Evolutionary conservation across 2,113 vertebrate species (phyloP).

Genomic region (Clarias gariepinus): DNA sequence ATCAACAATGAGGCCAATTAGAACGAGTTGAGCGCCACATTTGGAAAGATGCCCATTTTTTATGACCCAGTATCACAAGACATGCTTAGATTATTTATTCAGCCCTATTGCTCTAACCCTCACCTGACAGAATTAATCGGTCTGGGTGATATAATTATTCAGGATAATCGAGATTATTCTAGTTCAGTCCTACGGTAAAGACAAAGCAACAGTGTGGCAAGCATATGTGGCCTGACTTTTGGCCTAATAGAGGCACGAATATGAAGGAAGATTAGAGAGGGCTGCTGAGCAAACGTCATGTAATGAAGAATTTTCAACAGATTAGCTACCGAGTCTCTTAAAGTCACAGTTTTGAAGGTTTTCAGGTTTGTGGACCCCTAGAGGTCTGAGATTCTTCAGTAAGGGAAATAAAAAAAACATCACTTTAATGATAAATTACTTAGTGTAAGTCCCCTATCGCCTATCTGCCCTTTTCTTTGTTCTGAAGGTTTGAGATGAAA

Average conservation of each 20-base stretch:
- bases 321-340: not conserved
- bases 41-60: conserved; percentile 73
- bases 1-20: conserved; percentile 78
- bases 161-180: conserved; percentile 72
- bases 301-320: not conserved
- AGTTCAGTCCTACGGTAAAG: conserved; percentile 61
- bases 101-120: conserved; percentile 46
- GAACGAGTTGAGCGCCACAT: conserved; percentile 66
- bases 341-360: not conserved
- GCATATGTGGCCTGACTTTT: conserved; percentile 62
- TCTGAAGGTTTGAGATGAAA: no score
- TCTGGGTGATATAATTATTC: conserved; percentile 72
- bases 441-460: no score
- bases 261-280: not conserved
- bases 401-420: not conserved
- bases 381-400: no score
- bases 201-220: conserved; percentile 68
- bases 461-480: no score
- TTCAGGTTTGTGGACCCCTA: not conserved
- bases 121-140: conserved; percentile 71
- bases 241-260: conserved; percentile 50
- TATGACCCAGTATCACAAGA: conserved; percentile 62
- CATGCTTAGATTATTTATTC: conserved; percentile 66
- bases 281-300: not conserved
- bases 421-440: not conserved